Percentiles rank a stretch among this genome's conserved stretches.
Evolutionary conservation across 2,113 vertebrate genomes (phyloP).

Genomic region (Redunca redunca): DNA sequence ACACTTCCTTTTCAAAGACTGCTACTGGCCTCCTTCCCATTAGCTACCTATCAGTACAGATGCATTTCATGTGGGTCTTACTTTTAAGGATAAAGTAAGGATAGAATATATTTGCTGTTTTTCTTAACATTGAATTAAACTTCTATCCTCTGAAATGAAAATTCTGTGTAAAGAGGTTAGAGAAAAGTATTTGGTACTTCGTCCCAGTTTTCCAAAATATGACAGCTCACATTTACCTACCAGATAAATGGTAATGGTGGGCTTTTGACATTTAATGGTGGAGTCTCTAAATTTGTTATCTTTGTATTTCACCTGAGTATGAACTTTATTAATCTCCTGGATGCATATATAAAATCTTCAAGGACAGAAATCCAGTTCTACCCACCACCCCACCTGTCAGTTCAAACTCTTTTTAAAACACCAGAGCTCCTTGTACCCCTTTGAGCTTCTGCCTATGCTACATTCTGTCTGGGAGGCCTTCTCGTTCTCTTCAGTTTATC

Average conservation of each 20-base stretch:
- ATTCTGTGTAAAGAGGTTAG: neutral
- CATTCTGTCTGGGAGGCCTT: neutral
- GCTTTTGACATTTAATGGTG: neutral
- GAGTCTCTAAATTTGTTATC: neutral
- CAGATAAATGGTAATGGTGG: neutral
- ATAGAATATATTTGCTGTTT: neutral
- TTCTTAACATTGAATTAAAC: neutral
- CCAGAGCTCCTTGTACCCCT: neutral
- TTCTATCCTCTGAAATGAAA: neutral
- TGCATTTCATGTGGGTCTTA: neutral
- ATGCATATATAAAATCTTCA: neutral
- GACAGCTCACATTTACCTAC: neutral
- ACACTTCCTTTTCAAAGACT: neutral
- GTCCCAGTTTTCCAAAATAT: neutral
- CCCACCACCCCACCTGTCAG: neutral
- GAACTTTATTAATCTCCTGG: neutral
- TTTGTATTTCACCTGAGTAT: neutral
- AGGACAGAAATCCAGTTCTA: neutral
- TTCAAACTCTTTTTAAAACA: neutral
- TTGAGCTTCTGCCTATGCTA: neutral
- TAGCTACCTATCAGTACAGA: neutral
- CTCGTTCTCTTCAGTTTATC: neutral
- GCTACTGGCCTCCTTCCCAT: neutral
- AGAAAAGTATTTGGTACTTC: neutral
- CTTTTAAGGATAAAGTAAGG: neutral